Percentiles rank a stretch among this genome's conserved stretches.
Evolutionary conservation across 2,888 invertebrate genomes (phyloP).

Genomic region (Megaustenia siamemsis): DNA sequence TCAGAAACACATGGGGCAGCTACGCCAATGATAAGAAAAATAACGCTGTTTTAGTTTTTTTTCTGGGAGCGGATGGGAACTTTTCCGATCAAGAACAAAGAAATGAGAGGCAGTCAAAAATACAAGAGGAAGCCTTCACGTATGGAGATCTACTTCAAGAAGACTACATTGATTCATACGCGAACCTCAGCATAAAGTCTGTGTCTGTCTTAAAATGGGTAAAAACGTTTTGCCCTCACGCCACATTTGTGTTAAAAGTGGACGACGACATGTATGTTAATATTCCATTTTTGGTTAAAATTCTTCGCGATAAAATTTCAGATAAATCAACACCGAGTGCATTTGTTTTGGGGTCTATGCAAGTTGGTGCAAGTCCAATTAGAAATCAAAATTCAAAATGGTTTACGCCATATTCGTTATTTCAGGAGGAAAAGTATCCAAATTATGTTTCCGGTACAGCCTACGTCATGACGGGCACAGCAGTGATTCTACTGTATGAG

Average conservation of each 20-base stretch:
- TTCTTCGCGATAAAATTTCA: constrained; percentile 32
- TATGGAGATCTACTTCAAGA: constrained; percentile 77
- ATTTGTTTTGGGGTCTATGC: constrained; percentile 64
- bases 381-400: constrained; percentile 91
- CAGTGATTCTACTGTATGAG: constrained; percentile 86
- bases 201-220: constrained; percentile 80
- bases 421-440: constrained; percentile 88
- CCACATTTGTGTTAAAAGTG: constrained; percentile 79
- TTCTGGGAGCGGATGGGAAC: constrained; percentile 65
- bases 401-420: constrained; percentile 89
- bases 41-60: constrained; percentile 69
- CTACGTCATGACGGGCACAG: constrained; percentile 89
- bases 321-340: background rate
- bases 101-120: constrained; percentile 53
- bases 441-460: constrained; percentile 95
- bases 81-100: background rate
- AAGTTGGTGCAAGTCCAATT: constrained; percentile 83
- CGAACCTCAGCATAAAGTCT: constrained; percentile 80
- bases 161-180: constrained; percentile 79
- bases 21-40: constrained; percentile 54
- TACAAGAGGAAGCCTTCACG: constrained; percentile 67
- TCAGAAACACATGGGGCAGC: constrained; percentile 77
- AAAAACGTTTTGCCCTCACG: constrained; percentile 74
- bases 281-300: constrained; percentile 58
- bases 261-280: constrained; percentile 73